Evolutionary conservation across 92 coral and sea anemone species (phyloP), one percentile per base, ranked within the genome.

Genomic region (Bergia sp.): DNA sequence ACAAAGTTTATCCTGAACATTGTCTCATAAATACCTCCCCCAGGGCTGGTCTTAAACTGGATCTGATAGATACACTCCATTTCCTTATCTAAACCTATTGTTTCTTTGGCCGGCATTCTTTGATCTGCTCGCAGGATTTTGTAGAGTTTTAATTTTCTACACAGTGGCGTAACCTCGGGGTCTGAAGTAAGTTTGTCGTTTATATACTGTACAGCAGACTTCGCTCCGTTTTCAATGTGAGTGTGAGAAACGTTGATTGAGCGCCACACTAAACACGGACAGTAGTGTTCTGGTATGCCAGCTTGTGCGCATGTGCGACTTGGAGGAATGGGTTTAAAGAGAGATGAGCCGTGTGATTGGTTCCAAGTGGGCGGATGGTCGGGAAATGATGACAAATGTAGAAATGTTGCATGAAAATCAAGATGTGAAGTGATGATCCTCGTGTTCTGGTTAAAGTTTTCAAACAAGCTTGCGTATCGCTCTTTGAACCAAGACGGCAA

Each of bases 391-490:
- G 91, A 41, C 65, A 95, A 78, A 71, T 95, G 95, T 29, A 77
- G 82, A 66, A 95, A 86, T 37, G 98, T 95, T 6, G 93, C 93
- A 89, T 95, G 92, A 21, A 95, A 86, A 61, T 95, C 98, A 49
- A 90, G 93, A 40, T 93, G 98, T 11, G 98, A 95, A 7, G 89
- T 80, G 12, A 95, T 89, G 13, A 89, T 89, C 53, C 90, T 79
- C 13, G 94, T 79, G 79, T 92, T 95, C 37, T 69, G 86, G 21
- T 72, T 66, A 49, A 95, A 82, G 37, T 81, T 88, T 3, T 76
- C 86, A 39, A 82, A 79, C 65, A 83, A 44, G 16, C 78, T 90
- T 47, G 92, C 93, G 73, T 50, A 91, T 53, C 73, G 86, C 44
- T 84, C 69, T 61, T 90, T 82, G 40, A 92, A 89, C 93, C 91